Evolutionary conservation across 2,113 vertebrate species (phyloP).

Genomic region (Morone chrysops): DNA sequence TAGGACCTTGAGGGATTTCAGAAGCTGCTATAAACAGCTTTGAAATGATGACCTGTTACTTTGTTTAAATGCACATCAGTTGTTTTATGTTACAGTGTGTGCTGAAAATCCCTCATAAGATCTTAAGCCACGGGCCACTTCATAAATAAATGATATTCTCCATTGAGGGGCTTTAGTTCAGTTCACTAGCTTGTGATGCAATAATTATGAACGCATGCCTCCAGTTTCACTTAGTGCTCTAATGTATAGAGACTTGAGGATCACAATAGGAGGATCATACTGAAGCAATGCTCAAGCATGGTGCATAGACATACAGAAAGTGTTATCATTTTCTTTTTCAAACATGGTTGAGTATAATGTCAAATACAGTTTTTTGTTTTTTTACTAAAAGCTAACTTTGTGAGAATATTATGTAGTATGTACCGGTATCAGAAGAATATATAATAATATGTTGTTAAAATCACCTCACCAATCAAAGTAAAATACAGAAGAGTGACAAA

Average conservation of each 20-base stretch:
- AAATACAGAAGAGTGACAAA: no score
- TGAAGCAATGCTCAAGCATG: slow-evolving; percentile 14
- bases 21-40: slow-evolving; percentile 37
- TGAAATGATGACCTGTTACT: slow-evolving; percentile 44
- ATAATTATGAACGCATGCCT: slow-evolving; percentile 59
- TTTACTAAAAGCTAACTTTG: neutral
- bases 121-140: slow-evolving; percentile 72
- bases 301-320: slow-evolving; percentile 5
- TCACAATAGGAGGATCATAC: neutral
- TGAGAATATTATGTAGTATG: neutral
- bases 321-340: neutral
- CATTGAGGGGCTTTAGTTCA: slow-evolving; percentile 53
- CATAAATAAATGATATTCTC: slow-evolving; percentile 75
- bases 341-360: neutral
- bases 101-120: slow-evolving; percentile 60
- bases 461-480: neutral
- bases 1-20: slow-evolving; percentile 12
- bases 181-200: slow-evolving; percentile 56
- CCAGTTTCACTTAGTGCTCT: slow-evolving; percentile 56
- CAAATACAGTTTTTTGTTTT: neutral
- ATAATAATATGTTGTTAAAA: neutral
- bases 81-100: slow-evolving; percentile 54
- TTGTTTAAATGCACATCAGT: slow-evolving; percentile 60
- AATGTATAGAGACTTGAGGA: slow-evolving; percentile 46
- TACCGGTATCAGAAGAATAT: neutral